Base-by-base conservation (phyloP, 2,797 vertebrate genomes). In the Tenualosa ilisha region DNA sequence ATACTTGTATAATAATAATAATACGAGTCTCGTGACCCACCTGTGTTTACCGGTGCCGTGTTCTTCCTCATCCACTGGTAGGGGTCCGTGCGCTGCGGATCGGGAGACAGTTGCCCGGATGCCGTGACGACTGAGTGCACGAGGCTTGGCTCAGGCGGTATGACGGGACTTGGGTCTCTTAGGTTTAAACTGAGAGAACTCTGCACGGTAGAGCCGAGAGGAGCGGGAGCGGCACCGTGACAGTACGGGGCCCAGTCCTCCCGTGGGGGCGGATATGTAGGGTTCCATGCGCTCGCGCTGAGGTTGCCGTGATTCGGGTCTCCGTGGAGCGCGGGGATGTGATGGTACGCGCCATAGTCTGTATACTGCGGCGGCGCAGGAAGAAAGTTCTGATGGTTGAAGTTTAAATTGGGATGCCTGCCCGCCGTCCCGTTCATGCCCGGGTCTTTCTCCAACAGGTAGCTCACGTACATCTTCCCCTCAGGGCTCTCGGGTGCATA, bases 361-460 rank as follows among this genome's bases (percentile, higher is more conserved):
- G 96, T 94, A 92, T 98, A 98, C 85, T 65, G 63, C 24, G 96
- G 90, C 0, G 95, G 93, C 22, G 93, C 94, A 3, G 97, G 94
- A 54, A 96, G 93, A 1, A 97, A 95, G 89, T 95, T 97, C 90
- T 96, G 98, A n/a, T 95, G 93, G 91, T 90, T 96, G 87, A 98
- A 94, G 84, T 96, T 94, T 87, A 98, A 96, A 86, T 96, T 91
- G 85, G 96, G 92, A 82, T 96, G 96, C 90, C 97, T 94, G 91
- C 94, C 93, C 0, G 97, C 92, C 92, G 96, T 96, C 63, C 97
- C 94, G 95, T 97, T 99, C 97, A 97, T 97, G 59, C 94, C 95
- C 88, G 95, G 90, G 91, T 96, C 96, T 93, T 96, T 94, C 94
- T 96, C 95, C 94, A 95, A 91, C 93, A 96, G 95, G 93, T 96